These are phyloP conservation scores for Clitarchus hookeri DNA, from an alignment of 2,888 invertebrate genomes.

Conservation along the genomic window DNA sequence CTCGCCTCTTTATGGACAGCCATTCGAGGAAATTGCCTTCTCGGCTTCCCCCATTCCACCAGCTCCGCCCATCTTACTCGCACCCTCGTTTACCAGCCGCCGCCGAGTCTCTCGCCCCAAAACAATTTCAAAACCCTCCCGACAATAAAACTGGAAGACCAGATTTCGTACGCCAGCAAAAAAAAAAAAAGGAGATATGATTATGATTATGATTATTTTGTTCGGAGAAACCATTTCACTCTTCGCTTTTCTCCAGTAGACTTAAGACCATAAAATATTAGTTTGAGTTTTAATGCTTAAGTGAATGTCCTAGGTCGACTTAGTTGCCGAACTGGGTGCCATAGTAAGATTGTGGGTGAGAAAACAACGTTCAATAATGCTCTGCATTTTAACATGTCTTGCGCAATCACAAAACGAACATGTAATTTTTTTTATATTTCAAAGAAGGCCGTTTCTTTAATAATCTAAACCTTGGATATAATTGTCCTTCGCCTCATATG, in stretches of 20 bases:
- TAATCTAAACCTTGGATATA: no score
- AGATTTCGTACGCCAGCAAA: not conserved
- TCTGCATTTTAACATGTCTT: no score
- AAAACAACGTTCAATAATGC: not conserved
- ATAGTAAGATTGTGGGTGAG: not conserved
- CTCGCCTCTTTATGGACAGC: slow-evolving; percentile 9
- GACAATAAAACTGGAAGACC: slow-evolving; percentile 8
- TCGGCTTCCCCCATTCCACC: not conserved
- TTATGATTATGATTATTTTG: not conserved
- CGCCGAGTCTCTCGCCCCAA: not conserved
- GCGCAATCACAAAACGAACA: no score
- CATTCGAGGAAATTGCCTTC: slow-evolving; percentile 14
- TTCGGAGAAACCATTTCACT: not conserved
- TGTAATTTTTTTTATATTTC: no score
- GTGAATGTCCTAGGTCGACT: not conserved
- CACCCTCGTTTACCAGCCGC: not conserved
- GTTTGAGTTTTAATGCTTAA: not conserved
- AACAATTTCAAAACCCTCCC: slow-evolving; percentile 14
- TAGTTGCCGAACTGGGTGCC: not conserved
- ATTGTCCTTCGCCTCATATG: no score
- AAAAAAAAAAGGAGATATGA: not conserved
- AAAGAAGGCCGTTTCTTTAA: no score
- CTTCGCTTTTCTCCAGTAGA: not conserved
- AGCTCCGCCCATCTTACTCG: not conserved
- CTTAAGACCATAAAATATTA: not conserved